Evolutionary conservation across 2,888 invertebrate genomes (phyloP).

Genomic region (Trichacis sp.): DNA sequence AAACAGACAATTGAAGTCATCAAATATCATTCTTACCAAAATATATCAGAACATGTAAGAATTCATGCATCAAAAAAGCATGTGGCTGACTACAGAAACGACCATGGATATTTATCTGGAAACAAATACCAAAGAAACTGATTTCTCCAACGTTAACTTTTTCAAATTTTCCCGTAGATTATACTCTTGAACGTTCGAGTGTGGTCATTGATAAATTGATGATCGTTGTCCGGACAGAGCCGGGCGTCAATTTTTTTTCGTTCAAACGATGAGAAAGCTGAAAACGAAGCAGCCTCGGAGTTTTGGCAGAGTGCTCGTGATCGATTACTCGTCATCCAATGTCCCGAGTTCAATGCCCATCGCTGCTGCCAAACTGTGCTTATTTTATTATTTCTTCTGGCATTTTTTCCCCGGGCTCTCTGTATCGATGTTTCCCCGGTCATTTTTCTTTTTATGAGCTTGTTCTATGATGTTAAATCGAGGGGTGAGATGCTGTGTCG

Average conservation of each 20-base stretch:
- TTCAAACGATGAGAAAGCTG: constrained; percentile 19
- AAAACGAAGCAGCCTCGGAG: constrained; percentile 44
- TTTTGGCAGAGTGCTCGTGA: constrained; percentile 65
- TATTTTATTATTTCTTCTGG: constrained; percentile 41
- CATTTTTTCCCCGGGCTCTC: constrained; percentile 2
- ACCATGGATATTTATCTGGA: too few relatives aligned
- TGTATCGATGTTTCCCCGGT: background rate
- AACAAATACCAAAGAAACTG: too few relatives aligned
- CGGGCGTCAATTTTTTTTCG: constrained; percentile 1
- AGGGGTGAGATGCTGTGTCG: background rate
- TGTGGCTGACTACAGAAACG: too few relatives aligned
- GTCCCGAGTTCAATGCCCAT: constrained; percentile 59
- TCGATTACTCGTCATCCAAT: constrained; percentile 67
- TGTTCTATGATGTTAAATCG: background rate
- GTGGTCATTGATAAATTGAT: too few relatives aligned
- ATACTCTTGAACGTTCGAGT: too few relatives aligned
- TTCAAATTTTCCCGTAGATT: too few relatives aligned
- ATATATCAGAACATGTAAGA: too few relatives aligned
- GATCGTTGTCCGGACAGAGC: constrained; percentile 6
- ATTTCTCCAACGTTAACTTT: too few relatives aligned
- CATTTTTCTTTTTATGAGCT: background rate
- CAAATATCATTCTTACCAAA: too few relatives aligned
- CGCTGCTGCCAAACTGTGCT: constrained; percentile 57
- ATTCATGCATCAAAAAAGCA: too few relatives aligned
- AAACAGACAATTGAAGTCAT: too few relatives aligned